A percentile compares a stretch with the other conserved stretches of the same genome.
Evolutionary conservation across 2,888 invertebrate species (phyloP).

Genomic region (Papilio demoleus): DNA sequence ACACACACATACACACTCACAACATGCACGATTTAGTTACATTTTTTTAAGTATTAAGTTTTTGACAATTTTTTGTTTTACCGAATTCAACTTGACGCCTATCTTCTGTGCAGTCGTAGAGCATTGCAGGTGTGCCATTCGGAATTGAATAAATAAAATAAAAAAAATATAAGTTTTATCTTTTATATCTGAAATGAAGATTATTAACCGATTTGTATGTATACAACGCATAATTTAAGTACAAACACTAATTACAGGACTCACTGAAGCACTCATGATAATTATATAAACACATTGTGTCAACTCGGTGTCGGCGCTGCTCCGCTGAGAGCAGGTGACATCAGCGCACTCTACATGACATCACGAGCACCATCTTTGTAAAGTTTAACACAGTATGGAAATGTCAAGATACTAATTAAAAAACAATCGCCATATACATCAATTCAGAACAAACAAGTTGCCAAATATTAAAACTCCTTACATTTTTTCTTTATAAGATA

Average conservation of each 20-base stretch:
- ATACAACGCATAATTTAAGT: not conserved
- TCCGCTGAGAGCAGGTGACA: not conserved
- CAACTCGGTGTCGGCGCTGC: too few relatives aligned
- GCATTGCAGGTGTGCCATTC: not conserved
- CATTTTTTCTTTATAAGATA: not conserved
- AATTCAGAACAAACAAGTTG: too few relatives aligned
- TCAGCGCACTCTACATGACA: slow-evolving; percentile 18
- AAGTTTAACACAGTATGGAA: not conserved
- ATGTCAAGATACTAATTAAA: slow-evolving; percentile 3
- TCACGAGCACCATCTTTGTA: slow-evolving; percentile 14
- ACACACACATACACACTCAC: too few relatives aligned
- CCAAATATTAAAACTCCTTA: not conserved
- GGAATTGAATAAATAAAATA: not conserved
- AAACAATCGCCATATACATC: not conserved
- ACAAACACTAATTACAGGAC: not conserved
- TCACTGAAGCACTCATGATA: not conserved
- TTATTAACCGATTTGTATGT: not conserved
- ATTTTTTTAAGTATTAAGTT: too few relatives aligned
- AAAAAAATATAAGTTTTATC: not conserved
- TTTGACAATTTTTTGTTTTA: too few relatives aligned
- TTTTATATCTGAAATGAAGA: not conserved
- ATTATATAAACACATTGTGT: not conserved
- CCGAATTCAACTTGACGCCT: too few relatives aligned
- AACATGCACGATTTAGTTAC: too few relatives aligned
- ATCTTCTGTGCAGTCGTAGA: too few relatives aligned